Evolutionary conservation across 2,888 invertebrate species (phyloP).

Genomic region (Scaptodrosophila latifasciaeformis): DNA sequence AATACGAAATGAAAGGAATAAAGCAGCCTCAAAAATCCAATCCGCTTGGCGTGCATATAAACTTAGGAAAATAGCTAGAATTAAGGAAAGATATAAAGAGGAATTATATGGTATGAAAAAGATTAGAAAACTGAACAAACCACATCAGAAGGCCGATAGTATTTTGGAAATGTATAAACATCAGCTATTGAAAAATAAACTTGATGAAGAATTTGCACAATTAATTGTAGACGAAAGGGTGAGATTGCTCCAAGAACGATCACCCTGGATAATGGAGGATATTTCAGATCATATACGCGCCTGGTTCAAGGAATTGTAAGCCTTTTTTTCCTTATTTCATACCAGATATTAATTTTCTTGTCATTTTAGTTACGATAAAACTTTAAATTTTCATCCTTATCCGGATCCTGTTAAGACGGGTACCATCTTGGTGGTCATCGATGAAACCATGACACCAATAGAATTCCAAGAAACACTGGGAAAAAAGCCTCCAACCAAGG

Average conservation of each 20-base stretch:
- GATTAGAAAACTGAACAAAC: slow-evolving; percentile 31
- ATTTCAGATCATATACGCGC: slow-evolving; percentile 84
- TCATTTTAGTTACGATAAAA: slow-evolving; percentile 64
- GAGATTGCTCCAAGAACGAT: slow-evolving; percentile 75
- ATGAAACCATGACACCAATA: slow-evolving; percentile 73
- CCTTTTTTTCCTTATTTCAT: too few species aligned
- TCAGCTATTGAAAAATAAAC: slow-evolving; percentile 47
- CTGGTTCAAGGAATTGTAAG: slow-evolving; percentile 83
- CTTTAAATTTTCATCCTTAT: slow-evolving; percentile 75
- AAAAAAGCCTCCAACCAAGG: slow-evolving; percentile 59
- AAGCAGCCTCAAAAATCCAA: slow-evolving; percentile 63
- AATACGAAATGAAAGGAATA: slow-evolving; percentile 14
- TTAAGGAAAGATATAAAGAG: slow-evolving; percentile 39
- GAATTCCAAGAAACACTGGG: slow-evolving; percentile 70
- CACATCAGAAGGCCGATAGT: slow-evolving; percentile 30
- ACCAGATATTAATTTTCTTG: neutral
- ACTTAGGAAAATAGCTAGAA: slow-evolving; percentile 45
- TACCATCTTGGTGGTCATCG: slow-evolving; percentile 75
- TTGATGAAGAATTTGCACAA: slow-evolving; percentile 70
- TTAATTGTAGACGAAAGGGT: slow-evolving; percentile 75
- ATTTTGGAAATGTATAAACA: slow-evolving; percentile 57
- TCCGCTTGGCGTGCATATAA: slow-evolving; percentile 56
- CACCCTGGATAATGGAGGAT: slow-evolving; percentile 81
- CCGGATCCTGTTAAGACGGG: slow-evolving; percentile 76
- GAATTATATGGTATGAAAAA: slow-evolving; percentile 57